phyloP scores from a whole-genome alignment of 1,140 invertebrate species.

The Paracyclopina nana region DNA sequence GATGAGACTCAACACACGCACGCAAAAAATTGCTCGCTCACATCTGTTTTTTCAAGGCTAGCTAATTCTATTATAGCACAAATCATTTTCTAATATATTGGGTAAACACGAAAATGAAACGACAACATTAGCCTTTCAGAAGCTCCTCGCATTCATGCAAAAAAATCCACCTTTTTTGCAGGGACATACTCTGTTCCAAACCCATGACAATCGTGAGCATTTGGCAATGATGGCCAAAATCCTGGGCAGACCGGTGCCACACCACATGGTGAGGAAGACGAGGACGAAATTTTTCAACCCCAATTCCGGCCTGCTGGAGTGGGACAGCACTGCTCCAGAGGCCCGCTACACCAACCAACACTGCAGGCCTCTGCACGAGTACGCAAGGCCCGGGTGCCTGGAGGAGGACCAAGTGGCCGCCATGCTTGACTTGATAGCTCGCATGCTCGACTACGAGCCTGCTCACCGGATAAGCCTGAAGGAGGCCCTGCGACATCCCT shows the following conservation, averaged over 20 bases:
- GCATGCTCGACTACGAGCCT: constrained; percentile 30
- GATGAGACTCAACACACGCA: no score
- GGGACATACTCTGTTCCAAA: constrained; percentile 37
- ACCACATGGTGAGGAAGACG: constrained; percentile 12
- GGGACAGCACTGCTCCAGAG: neutral
- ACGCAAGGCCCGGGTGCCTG: constrained; percentile 18
- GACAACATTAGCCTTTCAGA: no score
- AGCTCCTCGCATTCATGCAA: neutral
- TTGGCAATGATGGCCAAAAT: constrained; percentile 40
- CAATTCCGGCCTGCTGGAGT: constrained; percentile 7
- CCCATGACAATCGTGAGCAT: constrained; percentile 38
- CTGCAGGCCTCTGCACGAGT: constrained; percentile 13
- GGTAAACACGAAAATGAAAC: no score
- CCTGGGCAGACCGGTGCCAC: constrained; percentile 30
- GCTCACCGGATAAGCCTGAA: constrained; percentile 24
- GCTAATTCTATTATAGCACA: no score
- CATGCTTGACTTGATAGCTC: constrained; percentile 27
- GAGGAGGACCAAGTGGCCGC: neutral
- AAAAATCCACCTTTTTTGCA: constrained; percentile 4
- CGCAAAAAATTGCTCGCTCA: no score
- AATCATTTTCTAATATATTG: no score
- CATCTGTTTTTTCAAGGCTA: no score
- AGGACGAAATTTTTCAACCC: constrained; percentile 9
- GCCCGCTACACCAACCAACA: constrained; percentile 15
- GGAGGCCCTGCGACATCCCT: constrained; percentile 27